Conservation (phyloP, 2,113 vertebrate species). For the Accipiter cooperii region DNA sequence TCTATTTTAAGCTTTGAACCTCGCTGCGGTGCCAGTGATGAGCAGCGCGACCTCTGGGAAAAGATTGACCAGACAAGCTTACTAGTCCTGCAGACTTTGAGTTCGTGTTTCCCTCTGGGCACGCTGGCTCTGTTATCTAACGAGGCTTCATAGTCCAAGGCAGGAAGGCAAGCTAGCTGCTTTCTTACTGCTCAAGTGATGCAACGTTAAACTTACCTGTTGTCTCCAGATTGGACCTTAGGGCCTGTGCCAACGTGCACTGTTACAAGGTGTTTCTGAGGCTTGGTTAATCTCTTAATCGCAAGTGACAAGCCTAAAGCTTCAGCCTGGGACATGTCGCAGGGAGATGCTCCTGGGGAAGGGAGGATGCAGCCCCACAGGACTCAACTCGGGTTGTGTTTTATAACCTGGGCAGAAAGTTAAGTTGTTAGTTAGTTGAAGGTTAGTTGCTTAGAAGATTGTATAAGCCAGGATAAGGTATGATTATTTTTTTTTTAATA, state of each 20-base stretch:
- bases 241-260: background rate
- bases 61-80: background rate
- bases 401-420: background rate
- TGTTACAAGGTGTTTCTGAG: background rate
- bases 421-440: background rate
- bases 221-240: fast-evolving
- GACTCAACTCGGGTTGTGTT: fast-evolving
- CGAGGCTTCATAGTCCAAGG: background rate
- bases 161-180: background rate
- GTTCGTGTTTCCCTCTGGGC: fast-evolving
- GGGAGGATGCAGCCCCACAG: background rate
- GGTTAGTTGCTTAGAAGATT: no score
- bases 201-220: no score
- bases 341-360: fast-evolving
- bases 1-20: background rate
- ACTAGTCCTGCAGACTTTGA: background rate
- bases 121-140: fast-evolving
- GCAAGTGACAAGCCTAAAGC: background rate
- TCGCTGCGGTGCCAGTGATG: background rate
- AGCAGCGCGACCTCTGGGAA: background rate
- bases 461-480: background rate
- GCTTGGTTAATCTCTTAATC: background rate
- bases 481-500: background rate
- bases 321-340: background rate
- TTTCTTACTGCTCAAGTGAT: background rate